phyloP scores from a whole-genome alignment of 1,140 invertebrate genomes.

The Drosophila sucinea region DNA sequence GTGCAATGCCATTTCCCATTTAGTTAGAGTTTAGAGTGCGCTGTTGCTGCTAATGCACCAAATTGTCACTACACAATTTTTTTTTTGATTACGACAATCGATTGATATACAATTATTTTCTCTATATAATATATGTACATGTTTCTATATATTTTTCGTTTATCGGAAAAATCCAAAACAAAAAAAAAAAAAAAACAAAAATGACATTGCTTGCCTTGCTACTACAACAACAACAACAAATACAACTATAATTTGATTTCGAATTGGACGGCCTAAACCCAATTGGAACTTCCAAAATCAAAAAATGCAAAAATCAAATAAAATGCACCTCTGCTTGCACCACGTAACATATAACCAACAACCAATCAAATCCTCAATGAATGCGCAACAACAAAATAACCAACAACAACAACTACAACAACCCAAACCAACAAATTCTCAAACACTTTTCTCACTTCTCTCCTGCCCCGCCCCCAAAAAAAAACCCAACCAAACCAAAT shows the following conservation, averaged over 20 bases:
- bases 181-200: slow-evolving; percentile 34
- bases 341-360: slow-evolving; percentile 14
- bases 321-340: slow-evolving; percentile 21
- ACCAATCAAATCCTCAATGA: slow-evolving; percentile 9
- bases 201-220: slow-evolving; percentile 66
- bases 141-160: slow-evolving; percentile 47
- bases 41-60: slow-evolving; percentile 39
- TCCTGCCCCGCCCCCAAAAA: slow-evolving; percentile 14
- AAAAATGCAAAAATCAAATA: background rate
- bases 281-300: slow-evolving; percentile 14
- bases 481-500: background rate
- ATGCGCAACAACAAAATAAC: slow-evolving; percentile 35
- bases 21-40: slow-evolving; percentile 29
- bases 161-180: slow-evolving; percentile 42
- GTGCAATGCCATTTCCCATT: slow-evolving; percentile 20
- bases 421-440: slow-evolving; percentile 30
- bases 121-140: slow-evolving; percentile 4
- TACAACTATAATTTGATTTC: slow-evolving; percentile 28
- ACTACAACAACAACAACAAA: slow-evolving; percentile 46
- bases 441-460: slow-evolving; percentile 69
- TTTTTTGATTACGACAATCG: slow-evolving; percentile 40
- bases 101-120: slow-evolving; percentile 58
- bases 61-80: slow-evolving; percentile 23
- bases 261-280: slow-evolving; percentile 18
- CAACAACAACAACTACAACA: slow-evolving; percentile 6